Evolutionary conservation across 2,797 vertebrate species (phyloP).

Genomic region (Diplodus sargus): DNA sequence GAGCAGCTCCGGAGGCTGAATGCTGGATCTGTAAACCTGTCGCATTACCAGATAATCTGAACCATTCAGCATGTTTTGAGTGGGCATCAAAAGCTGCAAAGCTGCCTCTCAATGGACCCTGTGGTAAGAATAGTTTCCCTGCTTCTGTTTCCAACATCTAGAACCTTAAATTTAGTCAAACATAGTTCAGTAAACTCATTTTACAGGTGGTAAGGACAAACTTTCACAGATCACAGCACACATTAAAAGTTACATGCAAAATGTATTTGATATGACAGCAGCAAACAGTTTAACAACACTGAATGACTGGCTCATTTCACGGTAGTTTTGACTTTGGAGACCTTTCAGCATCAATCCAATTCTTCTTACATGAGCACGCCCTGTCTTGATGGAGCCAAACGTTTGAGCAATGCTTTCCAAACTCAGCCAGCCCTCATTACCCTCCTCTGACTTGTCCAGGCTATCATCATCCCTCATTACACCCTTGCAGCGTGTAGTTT

Average conservation of each 20-base stretch:
- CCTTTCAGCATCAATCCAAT: constrained; percentile 24
- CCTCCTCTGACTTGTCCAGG: constrained; percentile 38
- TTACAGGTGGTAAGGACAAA: background rate
- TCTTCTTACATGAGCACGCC: background rate
- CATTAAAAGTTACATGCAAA: background rate
- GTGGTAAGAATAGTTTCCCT: too few relatives aligned
- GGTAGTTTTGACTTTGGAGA: constrained; percentile 7
- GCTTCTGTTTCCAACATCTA: background rate
- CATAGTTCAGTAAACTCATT: background rate
- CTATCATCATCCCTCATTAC: constrained; percentile 65
- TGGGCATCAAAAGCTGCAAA: background rate
- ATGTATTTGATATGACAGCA: background rate
- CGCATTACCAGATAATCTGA: too few relatives aligned
- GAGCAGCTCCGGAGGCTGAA: too few relatives aligned
- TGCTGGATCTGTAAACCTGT: too few relatives aligned
- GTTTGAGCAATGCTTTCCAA: constrained; percentile 32
- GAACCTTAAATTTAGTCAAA: background rate
- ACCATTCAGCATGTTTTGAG: too few relatives aligned
- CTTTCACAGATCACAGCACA: background rate
- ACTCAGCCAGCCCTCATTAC: constrained; percentile 35
- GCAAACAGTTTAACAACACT: constrained; percentile 4
- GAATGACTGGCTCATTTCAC: constrained; percentile 14
- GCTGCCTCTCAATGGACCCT: background rate
- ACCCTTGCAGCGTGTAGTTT: constrained; percentile 37
- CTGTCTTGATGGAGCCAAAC: constrained; percentile 38